Conservation (phyloP, 2,113 vertebrate species). For the Oreocharis arfaki region DNA sequence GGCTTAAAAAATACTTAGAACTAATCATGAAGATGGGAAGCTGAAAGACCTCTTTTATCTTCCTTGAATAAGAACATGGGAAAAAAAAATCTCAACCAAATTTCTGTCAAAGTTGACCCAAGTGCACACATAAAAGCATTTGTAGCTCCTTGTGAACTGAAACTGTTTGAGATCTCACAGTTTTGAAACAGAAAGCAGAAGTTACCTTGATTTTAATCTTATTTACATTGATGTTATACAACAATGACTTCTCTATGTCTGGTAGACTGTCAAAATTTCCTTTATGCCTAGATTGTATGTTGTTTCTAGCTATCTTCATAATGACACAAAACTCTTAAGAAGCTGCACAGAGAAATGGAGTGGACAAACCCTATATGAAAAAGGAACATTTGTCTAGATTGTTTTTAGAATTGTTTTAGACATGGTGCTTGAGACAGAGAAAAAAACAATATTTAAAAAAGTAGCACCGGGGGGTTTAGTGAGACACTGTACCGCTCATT, state of each 20-base stretch:
- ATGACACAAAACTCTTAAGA: not conserved
- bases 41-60: not conserved
- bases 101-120: not conserved
- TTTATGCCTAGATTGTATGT: not conserved
- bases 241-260: not conserved
- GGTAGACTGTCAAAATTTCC: not conserved
- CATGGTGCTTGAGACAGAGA: not conserved
- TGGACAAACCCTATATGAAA: not conserved
- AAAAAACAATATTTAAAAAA: not conserved
- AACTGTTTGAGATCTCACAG: not conserved
- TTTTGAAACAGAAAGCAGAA: constrained; percentile 42
- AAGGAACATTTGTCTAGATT: not conserved
- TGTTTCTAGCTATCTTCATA: not conserved
- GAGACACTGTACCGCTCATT: not conserved
- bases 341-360: not conserved
- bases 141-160: not conserved
- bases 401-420: not conserved
- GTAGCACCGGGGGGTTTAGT: fast-evolving
- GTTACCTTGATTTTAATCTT: not conserved
- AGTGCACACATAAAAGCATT: not conserved
- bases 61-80: not conserved
- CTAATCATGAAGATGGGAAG: not conserved
- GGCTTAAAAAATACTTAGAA: not conserved
- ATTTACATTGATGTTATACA: constrained; percentile 33
- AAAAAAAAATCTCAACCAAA: not conserved